These are phyloP conservation scores for Drosophila leonis DNA, from an alignment of 2,888 invertebrate genomes.

Conservation along the genomic window DNA sequence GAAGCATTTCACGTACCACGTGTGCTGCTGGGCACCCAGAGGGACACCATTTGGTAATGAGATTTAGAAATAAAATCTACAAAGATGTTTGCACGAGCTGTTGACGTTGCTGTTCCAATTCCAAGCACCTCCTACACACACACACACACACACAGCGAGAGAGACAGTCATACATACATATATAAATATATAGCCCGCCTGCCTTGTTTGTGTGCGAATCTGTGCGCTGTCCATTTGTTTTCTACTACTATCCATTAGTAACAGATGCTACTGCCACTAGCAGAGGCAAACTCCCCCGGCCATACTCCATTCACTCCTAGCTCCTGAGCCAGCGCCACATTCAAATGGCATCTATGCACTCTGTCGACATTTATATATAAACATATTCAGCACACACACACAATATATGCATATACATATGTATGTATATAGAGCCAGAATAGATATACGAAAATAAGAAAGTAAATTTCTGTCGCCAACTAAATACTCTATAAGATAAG, in stretches of 20 bases:
- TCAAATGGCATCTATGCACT: slow-evolving; percentile 74
- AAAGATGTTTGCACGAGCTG: slow-evolving; percentile 81
- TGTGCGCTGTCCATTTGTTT: slow-evolving; percentile 80
- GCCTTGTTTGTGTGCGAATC: slow-evolving; percentile 46
- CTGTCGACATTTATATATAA: slow-evolving; percentile 59
- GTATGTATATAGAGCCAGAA: background rate
- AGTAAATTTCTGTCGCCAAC: slow-evolving; percentile 1
- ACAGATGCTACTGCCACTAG: slow-evolving; percentile 74
- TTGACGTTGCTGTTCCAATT: slow-evolving; percentile 60
- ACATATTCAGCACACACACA: slow-evolving; percentile 36
- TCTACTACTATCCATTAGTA: slow-evolving; percentile 79
- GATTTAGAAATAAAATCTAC: slow-evolving; percentile 81
- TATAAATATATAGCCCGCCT: background rate
- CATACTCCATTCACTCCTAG: slow-evolving; percentile 14
- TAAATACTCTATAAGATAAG: slow-evolving; percentile 21
- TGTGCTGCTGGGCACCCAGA: slow-evolving; percentile 50
- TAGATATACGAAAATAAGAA: slow-evolving; percentile 7
- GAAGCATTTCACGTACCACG: slow-evolving; percentile 41
- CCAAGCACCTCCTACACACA: background rate
- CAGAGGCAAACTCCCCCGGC: slow-evolving; percentile 43
- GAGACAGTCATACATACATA: slow-evolving; percentile 7
- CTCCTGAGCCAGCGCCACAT: slow-evolving; percentile 51
- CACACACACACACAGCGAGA: slow-evolving; percentile 1
- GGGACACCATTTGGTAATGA: slow-evolving; percentile 82
- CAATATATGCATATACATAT: slow-evolving; percentile 39